Percentiles rank a stretch among this genome's conserved stretches.
Evolutionary conservation across 2,888 invertebrate species (phyloP).

Genomic region (Troilus luridus): DNA sequence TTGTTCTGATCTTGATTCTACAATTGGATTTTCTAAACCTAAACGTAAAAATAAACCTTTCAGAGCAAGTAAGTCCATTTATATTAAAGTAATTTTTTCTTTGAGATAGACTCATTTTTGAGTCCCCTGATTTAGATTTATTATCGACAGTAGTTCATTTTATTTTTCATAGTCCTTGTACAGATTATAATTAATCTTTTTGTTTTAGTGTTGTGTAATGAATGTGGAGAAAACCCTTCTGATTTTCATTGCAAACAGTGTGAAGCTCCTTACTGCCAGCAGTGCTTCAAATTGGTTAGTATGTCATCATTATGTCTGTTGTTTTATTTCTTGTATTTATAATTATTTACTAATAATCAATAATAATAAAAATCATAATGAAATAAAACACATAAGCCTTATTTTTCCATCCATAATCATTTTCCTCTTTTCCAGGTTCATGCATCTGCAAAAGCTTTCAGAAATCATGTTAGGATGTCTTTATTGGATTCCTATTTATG

Average conservation of each 20-base stretch:
- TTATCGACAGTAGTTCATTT: background rate
- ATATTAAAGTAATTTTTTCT: background rate
- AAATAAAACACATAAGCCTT: too few species aligned
- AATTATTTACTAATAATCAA: background rate
- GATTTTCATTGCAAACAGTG: slow-evolving; percentile 67
- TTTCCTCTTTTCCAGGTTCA: slow-evolving; percentile 64
- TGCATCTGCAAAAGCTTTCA: slow-evolving; percentile 60
- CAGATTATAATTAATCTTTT: background rate
- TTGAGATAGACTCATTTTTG: background rate
- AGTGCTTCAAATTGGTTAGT: slow-evolving; percentile 68
- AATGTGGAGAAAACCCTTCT: slow-evolving; percentile 67
- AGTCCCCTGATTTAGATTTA: background rate
- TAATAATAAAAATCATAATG: too few species aligned
- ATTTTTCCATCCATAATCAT: background rate
- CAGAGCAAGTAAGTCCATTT: slow-evolving; percentile 46
- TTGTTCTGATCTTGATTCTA: slow-evolving; percentile 54
- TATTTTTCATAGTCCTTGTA: background rate
- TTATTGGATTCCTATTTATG: slow-evolving; percentile 49
- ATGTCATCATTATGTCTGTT: background rate
- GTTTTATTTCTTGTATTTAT: background rate
- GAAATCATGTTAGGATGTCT: slow-evolving; percentile 61
- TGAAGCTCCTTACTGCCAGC: slow-evolving; percentile 66
- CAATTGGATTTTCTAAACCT: slow-evolving; percentile 42
- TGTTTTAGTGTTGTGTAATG: slow-evolving; percentile 65
- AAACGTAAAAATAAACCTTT: slow-evolving; percentile 11